Percentiles rank a stretch among this genome's conserved stretches.
These are phyloP conservation scores for Iphiclides podalirius DNA, from an alignment of 2,888 invertebrate genomes.

Conservation along the genomic window DNA sequence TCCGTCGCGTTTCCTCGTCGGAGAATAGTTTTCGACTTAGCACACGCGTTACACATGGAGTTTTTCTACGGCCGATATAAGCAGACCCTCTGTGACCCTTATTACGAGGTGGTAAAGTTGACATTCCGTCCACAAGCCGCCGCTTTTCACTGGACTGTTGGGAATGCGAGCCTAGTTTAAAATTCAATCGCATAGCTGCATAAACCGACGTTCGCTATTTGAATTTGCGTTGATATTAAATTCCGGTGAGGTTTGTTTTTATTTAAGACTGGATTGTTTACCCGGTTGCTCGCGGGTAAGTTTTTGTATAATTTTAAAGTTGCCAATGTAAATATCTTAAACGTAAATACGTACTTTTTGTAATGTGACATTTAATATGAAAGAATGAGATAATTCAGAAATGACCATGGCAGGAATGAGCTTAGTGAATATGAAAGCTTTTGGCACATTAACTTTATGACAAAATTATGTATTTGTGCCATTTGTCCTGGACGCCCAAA, in stretches of 20 bases:
- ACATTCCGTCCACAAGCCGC: background rate
- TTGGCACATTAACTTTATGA: no score
- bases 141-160: background rate
- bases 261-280: no score
- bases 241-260: background rate
- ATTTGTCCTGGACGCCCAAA: no score
- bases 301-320: no score
- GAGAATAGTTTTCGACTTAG: conserved; percentile 15
- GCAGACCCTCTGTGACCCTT: background rate
- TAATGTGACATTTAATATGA: no score
- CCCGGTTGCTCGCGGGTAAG: no score
- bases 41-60: conserved; percentile 3
- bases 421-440: no score
- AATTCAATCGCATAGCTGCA: conserved; percentile 13
- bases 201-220: conserved; percentile 8
- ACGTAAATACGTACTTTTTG: no score
- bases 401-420: no score
- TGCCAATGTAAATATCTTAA: no score
- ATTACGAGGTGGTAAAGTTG: background rate
- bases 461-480: no score
- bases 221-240: conserved; percentile 4
- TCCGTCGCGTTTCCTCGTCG: background rate
- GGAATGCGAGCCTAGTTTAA: conserved; percentile 14
- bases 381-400: no score
- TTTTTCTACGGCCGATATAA: conserved; percentile 4